Conservation (phyloP, 2,797 vertebrate genomes). For the Mycteria americana region DNA sequence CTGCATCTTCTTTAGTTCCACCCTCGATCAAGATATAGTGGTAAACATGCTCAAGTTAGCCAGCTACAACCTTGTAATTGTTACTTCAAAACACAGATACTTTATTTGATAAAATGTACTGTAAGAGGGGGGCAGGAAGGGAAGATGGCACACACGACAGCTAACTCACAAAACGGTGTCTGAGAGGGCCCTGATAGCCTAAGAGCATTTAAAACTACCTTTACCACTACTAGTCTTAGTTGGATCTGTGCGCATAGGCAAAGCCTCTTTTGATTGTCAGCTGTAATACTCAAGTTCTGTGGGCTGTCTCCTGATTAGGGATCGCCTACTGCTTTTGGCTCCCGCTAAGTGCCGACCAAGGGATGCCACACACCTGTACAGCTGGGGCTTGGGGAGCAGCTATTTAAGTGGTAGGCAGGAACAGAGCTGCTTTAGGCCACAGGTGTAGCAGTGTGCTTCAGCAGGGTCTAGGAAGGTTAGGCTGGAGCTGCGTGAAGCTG, state of each 20-base stretch:
- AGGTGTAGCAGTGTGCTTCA: fast-evolving
- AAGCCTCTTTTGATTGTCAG: neutral
- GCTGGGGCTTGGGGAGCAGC: neutral
- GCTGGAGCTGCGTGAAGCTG: fast-evolving
- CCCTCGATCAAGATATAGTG: fast-evolving
- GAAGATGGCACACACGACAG: neutral
- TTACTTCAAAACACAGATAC: neutral
- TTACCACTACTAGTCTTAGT: fast-evolving
- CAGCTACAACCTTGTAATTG: neutral
- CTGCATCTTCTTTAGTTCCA: neutral
- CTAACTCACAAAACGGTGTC: neutral
- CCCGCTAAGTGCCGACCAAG: neutral
- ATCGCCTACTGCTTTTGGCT: neutral
- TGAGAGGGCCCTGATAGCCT: no score
- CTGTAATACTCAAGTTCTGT: neutral
- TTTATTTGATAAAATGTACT: neutral
- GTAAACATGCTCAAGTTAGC: fast-evolving
- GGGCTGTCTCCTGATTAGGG: no score
- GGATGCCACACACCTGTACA: neutral
- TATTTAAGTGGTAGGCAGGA: neutral
- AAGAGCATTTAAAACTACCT: neutral
- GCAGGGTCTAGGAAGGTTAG: fast-evolving
- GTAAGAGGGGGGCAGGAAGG: neutral
- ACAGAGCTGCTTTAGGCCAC: fast-evolving
- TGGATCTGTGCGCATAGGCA: neutral